Evolutionary conservation across 2,888 invertebrate genomes (phyloP).

Genomic region (Adelphocoris suturalis): DNA sequence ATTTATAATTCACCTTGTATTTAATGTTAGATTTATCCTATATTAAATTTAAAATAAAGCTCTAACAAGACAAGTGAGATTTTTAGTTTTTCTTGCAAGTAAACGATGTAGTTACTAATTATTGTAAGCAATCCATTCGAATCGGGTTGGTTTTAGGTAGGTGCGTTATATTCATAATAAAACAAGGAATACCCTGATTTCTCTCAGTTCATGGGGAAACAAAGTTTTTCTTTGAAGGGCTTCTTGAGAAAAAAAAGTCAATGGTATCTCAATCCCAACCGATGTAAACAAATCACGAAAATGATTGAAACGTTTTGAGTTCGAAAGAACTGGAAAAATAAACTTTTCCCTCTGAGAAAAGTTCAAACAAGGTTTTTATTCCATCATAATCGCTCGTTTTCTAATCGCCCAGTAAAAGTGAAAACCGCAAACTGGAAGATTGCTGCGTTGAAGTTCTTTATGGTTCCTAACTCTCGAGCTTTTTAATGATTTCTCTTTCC

Average conservation of each 20-base stretch:
- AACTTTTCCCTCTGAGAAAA: neutral
- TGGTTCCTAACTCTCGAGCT: neutral
- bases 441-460: slow-evolving; percentile 2
- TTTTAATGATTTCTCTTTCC: slow-evolving; percentile 7
- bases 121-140: too few relatives aligned
- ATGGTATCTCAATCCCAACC: neutral
- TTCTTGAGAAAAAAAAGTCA: neutral
- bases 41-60: too few relatives aligned
- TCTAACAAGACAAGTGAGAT: too few relatives aligned
- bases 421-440: slow-evolving; percentile 6
- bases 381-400: slow-evolving; percentile 8
- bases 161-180: too few relatives aligned
- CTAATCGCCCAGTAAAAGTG: neutral
- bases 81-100: too few relatives aligned
- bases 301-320: slow-evolving; percentile 19
- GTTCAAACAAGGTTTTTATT: slow-evolving; percentile 11
- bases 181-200: too few relatives aligned
- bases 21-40: too few relatives aligned
- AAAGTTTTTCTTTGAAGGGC: too few relatives aligned
- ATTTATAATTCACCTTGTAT: too few relatives aligned
- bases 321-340: neutral
- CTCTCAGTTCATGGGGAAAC: too few relatives aligned
- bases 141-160: too few relatives aligned
- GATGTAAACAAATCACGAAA: neutral
- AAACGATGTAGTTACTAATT: too few relatives aligned